Evolutionary conservation across 1,140 invertebrate species (phyloP), one percentile per base, ranked within the genome.

Genomic region (Oryctes rhinoceros): DNA sequence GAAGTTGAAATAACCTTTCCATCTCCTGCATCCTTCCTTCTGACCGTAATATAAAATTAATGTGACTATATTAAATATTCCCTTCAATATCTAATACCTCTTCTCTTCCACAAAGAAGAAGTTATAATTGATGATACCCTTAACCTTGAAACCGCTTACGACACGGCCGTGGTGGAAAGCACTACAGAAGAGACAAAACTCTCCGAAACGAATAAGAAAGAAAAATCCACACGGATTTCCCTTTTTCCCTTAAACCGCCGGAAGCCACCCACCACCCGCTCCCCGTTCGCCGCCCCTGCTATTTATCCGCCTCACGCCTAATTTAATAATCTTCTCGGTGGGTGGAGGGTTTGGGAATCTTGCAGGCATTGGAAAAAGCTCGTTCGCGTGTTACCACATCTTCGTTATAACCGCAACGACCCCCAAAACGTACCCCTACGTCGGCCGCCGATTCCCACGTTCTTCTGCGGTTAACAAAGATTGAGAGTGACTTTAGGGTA

Each of bases 391-490:
- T 24, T 71, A 30, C 65, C 65, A 71, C 65, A 71, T 71, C 65
- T 71, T 37, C 24, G 24, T 37, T 59, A 59, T 59, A 59, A 74
- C 75, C 39, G 47, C 47, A 47, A 47, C 24, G 74, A 15, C 10
- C 44, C 35, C 30, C 13, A 15, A 74, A 24, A 20, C 71, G n/a
- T n/a, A 9, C 37, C 74, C n/a, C 74, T 5, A 13, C 4, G n/a
- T 39, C 35, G 74, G 37, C 74, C n/a, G 35, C 35, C 35, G n/a
- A 76, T 48, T 48, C 74, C 44, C 35, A 44, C 74, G 74, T 76
- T 35, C 65, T 67, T 67, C 65, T 76, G 74, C 74, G 74, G 74
- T 76, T 76, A 76, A 76, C 74, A 76, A 48, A 76, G 35, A 76
- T 48, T 47, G 74, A 76, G 44, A 76, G n/a, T 47, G 74, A 76